Evolutionary conservation across 2,888 invertebrate genomes (phyloP).

Genomic region (Caenorhabditis imperialis): DNA sequence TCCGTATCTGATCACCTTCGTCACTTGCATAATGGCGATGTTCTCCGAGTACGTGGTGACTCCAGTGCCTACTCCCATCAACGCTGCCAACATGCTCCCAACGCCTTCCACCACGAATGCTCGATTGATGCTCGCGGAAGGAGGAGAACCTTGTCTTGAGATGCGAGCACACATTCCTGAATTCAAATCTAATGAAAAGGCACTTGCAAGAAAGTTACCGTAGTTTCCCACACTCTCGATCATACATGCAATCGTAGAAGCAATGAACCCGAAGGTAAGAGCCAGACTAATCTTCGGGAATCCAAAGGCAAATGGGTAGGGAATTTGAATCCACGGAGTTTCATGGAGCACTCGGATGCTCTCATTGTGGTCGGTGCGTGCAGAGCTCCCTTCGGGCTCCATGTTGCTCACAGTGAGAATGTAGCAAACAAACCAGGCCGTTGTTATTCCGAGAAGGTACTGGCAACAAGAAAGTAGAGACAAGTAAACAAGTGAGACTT

Average conservation of each 20-base stretch:
- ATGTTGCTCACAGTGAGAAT: conserved; percentile 62
- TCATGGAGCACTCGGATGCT: conserved; percentile 58
- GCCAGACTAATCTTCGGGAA: conserved; percentile 61
- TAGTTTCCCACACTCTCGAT: conserved; percentile 70
- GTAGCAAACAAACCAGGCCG: conserved; percentile 67
- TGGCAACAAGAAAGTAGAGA: conserved; percentile 21
- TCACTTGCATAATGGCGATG: conserved; percentile 71
- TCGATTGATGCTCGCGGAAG: conserved; percentile 67
- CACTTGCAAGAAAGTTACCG: conserved; percentile 5
- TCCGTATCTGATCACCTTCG: conserved; percentile 34
- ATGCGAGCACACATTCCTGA: conserved; percentile 57
- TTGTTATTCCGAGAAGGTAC: conserved; percentile 68
- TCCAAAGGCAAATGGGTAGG: conserved; percentile 71
- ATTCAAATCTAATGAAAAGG: background rate
- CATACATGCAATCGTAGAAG: conserved; percentile 65
- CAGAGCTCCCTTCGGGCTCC: conserved; percentile 56
- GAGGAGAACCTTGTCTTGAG: conserved; percentile 64
- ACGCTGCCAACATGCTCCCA: conserved; percentile 66
- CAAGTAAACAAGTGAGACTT: background rate
- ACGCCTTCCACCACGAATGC: conserved; percentile 72
- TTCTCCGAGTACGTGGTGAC: conserved; percentile 73
- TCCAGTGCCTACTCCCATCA: conserved; percentile 69
- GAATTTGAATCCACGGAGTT: conserved; percentile 71
- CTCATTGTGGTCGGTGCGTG: conserved; percentile 67
- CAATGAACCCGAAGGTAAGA: conserved; percentile 65